Conservation (phyloP, 2,888 invertebrate species). For the Nowickia ferox region DNA sequence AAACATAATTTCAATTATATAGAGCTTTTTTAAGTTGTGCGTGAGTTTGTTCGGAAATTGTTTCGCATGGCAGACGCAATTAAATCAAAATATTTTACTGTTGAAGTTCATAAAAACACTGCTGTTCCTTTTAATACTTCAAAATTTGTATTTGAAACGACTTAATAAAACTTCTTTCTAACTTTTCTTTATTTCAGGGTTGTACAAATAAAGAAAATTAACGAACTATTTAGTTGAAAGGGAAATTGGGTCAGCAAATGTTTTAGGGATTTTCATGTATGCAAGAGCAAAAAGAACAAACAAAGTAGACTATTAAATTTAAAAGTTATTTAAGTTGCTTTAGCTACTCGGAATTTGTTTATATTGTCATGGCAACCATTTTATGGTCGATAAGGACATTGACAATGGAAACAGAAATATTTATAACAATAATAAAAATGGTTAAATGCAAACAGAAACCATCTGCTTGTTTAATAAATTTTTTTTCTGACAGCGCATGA, state of each 20-base stretch:
- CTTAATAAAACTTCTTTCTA: slow-evolving; percentile 31
- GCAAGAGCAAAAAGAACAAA: slow-evolving; percentile 4
- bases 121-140: slow-evolving; percentile 25
- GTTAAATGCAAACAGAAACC: slow-evolving; percentile 48
- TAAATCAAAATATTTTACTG: slow-evolving; percentile 74
- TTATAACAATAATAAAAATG: slow-evolving; percentile 32
- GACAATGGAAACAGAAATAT: slow-evolving; percentile 13
- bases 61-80: slow-evolving; percentile 74
- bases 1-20: slow-evolving; percentile 49
- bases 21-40: slow-evolving; percentile 5
- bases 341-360: slow-evolving; percentile 52
- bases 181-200: slow-evolving; percentile 10
- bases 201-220: slow-evolving; percentile 55
- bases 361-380: slow-evolving; percentile 57
- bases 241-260: slow-evolving; percentile 68
- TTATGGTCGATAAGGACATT: slow-evolving; percentile 30
- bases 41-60: slow-evolving; percentile 47
- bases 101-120: slow-evolving; percentile 74
- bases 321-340: slow-evolving; percentile 42
- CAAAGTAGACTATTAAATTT: slow-evolving; percentile 27
- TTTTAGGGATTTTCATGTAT: slow-evolving; percentile 55
- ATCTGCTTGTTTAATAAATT: slow-evolving; percentile 43
- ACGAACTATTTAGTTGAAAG: slow-evolving; percentile 42
- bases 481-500: background rate
- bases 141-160: slow-evolving; percentile 27